These are phyloP conservation scores for Poeciliopsis presidionis DNA, from an alignment of 2,797 vertebrate species.

Conservation along the genomic window DNA sequence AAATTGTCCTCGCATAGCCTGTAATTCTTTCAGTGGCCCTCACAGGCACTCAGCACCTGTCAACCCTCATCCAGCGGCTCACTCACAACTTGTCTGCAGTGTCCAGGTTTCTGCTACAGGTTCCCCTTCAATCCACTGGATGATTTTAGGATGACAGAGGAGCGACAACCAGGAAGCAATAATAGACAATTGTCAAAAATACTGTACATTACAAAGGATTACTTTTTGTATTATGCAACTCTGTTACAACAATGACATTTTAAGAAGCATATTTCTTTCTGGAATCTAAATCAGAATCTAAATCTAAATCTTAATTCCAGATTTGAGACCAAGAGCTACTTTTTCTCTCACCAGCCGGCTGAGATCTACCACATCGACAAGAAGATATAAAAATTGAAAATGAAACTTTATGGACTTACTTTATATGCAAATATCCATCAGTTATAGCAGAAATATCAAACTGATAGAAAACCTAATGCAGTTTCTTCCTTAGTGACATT, in stretches of 20 bases:
- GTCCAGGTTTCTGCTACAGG: slow-evolving; percentile 14
- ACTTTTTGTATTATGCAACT: background rate
- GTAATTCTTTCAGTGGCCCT: slow-evolving; percentile 18
- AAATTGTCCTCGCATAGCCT: slow-evolving; percentile 62
- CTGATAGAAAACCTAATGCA: too few species aligned
- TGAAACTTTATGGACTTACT: too few species aligned
- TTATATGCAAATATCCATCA: too few species aligned
- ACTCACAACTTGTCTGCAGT: slow-evolving; percentile 18
- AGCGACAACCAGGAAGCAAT: background rate
- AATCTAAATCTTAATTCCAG: too few species aligned
- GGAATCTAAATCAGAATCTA: background rate
- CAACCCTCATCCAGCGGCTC: slow-evolving; percentile 55
- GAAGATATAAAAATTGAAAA: too few species aligned
- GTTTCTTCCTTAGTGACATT: too few species aligned
- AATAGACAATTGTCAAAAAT: background rate
- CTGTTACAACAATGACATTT: background rate
- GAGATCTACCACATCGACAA: too few species aligned
- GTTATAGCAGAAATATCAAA: too few species aligned
- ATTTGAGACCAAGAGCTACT: too few species aligned
- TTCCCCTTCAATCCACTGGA: slow-evolving; percentile 10
- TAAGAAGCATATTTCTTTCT: background rate
- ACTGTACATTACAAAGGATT: background rate
- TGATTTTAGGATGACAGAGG: background rate
- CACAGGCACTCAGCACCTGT: slow-evolving; percentile 21
- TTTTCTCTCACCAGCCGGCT: too few species aligned